Base-by-base conservation (phyloP, 2,113 vertebrate species). In the Polyodon spathula region DNA sequence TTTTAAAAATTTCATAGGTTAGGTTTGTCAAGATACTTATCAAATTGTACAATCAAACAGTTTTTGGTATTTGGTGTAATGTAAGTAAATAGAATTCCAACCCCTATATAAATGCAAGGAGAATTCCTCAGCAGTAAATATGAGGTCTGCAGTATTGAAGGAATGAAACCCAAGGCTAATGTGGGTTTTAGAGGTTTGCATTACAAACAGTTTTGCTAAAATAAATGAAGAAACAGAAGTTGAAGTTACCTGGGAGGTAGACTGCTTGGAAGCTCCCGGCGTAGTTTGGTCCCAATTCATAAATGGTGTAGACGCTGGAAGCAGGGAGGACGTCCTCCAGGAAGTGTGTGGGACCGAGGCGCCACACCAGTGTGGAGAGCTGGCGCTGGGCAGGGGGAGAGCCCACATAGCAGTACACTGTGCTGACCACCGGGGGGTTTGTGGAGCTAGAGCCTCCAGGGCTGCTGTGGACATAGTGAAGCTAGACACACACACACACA, bases 251-350 rank as follows among this genome's bases (percentile, higher is more conserved):
- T 0, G 93, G 91, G 27, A 90, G 72, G 55, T 91, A 92, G 16
- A 98, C 93, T 0, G 96, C 93, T 78, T 99, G 95, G 71, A 97
- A 95, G 72, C 94, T 96, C 62, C 96, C 95, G 0, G 94, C 85
- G 0, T 93, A 97, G 72, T 90, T 92, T 5, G 96, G 94, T 66
- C 95, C 96, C 58, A 99, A 84, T 61, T 98, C 96, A 15, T 83
- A 97, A 69, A 99, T 82, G 65, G 90, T 81, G 15, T 88, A 90
- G 16, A 96, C 73, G 14, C 88, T 93, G 2, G 87, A 66, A 60
- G 89, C 87, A 0, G 94, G 90, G 50, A 99, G 82, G 59, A 95
- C 95, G 69, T 99, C 96, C 81, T 99, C 96, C 74, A 99, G 78
- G 76, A 99, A 97, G 72, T 97, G 92, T 0, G 92, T 93, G 58